Evolutionary conservation across 2,888 invertebrate species (phyloP).

Genomic region (Thymelicus sylvestris): DNA sequence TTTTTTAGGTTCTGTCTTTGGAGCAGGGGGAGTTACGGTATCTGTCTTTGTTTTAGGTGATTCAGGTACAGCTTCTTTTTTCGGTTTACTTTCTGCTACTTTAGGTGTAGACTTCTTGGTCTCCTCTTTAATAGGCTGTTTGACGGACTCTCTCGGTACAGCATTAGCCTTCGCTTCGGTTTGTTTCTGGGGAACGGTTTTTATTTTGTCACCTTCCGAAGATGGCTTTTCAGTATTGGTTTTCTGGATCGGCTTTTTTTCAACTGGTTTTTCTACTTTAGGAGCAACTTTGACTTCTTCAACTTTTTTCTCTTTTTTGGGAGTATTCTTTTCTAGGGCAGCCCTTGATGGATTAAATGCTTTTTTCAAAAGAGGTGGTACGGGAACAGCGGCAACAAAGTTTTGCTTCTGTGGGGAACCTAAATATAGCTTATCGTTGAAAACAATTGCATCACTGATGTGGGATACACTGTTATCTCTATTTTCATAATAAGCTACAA

Average conservation of each 20-base stretch:
- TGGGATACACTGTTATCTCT: conserved; percentile 80
- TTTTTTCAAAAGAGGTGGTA: conserved; percentile 76
- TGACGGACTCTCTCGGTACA: conserved; percentile 41
- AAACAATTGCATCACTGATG: conserved; percentile 88
- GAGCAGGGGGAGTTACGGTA: conserved; percentile 36
- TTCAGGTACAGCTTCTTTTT: conserved; percentile 42
- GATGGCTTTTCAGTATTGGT: conserved; percentile 31
- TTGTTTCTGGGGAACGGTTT: conserved; percentile 23
- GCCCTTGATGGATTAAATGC: conserved; percentile 56
- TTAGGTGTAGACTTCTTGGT: conserved; percentile 52
- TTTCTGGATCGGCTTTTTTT: conserved; percentile 31
- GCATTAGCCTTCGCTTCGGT: conserved; percentile 30
- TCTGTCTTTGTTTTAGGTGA: conserved; percentile 40
- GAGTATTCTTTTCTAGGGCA: conserved; percentile 5
- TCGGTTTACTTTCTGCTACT: conserved; percentile 42
- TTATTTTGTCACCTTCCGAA: conserved; percentile 14
- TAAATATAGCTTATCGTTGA: conserved; percentile 86
- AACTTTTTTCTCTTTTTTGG: conserved; percentile 25
- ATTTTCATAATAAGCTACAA: conserved; percentile 88
- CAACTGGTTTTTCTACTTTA: conserved; percentile 27
- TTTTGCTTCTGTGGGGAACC: conserved; percentile 87
- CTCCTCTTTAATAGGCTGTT: conserved; percentile 42
- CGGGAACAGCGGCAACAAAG: conserved; percentile 87
- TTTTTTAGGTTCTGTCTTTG: conserved; percentile 48
- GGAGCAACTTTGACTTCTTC: conserved; percentile 39